Base-by-base conservation (phyloP, 2,888 invertebrate species). In the Amiota communis region DNA sequence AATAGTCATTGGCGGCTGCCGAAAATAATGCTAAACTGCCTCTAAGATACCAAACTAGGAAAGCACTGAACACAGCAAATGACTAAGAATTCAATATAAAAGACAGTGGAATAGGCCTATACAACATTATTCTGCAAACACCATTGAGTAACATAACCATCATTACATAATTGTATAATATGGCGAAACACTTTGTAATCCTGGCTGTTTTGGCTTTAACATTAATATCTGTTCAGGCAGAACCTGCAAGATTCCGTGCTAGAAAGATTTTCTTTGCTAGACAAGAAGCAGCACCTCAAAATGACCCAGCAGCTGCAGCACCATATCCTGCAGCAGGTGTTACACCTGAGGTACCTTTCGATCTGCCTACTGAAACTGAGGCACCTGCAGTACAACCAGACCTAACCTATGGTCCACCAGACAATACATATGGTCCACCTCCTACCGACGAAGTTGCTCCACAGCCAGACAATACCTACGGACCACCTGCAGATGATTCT, bases 291-390 rank as follows among this genome's bases (percentile, higher is more conserved):
- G 79, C 78, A 20, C 78, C 84, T 17, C 57, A 76, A 11, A 77
- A 75, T 4, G 78, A 81, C 4, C 78, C 79, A 6, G 74, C 77
- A 4, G 77, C 79, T 2, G 53, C 81, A 9, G 84, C 85, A 11
- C 86, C 87, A 6, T 87, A 87, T 77, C 82, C 87, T 0, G 71
- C 87, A 8, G 86, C 87, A 8, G 87, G 88, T 61, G 84, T 87
- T 0, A 88, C 87, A 1, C 87, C 87, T 0, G 80, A 81, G 53
- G 76, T 86, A 11, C 80, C 87, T 0, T 87, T 87, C 63, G 85
- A 87, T 59, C 74, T 87, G 70, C 87, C 87, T 17, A 85, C 87
- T 4, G 85, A 86, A 75, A 86, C 84, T 1, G 86, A 86, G 47
- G 79, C 46, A n/a, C 59, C 80, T 1, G 63, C 70, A 59, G 61